Base-by-base conservation (phyloP, 1,140 invertebrate genomes). In the Spodoptera frugiperda region DNA sequence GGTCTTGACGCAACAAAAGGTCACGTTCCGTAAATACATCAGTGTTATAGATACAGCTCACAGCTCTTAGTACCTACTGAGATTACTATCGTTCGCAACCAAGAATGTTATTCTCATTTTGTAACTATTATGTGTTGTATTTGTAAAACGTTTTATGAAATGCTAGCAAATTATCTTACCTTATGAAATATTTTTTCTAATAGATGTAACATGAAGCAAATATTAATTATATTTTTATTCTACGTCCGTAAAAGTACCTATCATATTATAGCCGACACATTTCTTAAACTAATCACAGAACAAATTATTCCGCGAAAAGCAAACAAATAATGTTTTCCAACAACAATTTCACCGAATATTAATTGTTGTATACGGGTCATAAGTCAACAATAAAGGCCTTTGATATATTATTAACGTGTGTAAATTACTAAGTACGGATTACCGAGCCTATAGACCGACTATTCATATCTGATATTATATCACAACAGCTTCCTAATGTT, bases 1-100 rank as follows among this genome's bases (percentile, higher is more conserved):
- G 53, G 51, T 53, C 53, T 54, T 17, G 21, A 71, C 25, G 12
- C 65, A 65, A 4, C 44, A 12, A 68, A 53, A 68, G 65, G 65
- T 68, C 65, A 68, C 48, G 65, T 68, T 53, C 46, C 21, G 48
- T 68, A 68, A 68, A 68, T 51, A 68, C 21, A 68, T 68, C 65
- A 46, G 5, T 2, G 14, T 53, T 68, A 51, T 25, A 68, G 25
- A 53, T 68, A 51, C 21, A 11, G 1, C 12, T 21, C 33, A 21
- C 1, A 15, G 48, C 48, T 15, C 48, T 15, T 19, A 46, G 33
- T 63, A 12, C 39, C 10, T 44, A 39, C n/a, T 44, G 12, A 12
- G 15, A 39, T 39, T 17, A 8, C 33, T 19, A 46, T 46, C 10
- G 33, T 11, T 17, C 1, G 14, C 39, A 39, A n/a, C 9, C 33